phyloP scores from a whole-genome alignment of 2,113 vertebrate genomes.

The Setophaga coronata region DNA sequence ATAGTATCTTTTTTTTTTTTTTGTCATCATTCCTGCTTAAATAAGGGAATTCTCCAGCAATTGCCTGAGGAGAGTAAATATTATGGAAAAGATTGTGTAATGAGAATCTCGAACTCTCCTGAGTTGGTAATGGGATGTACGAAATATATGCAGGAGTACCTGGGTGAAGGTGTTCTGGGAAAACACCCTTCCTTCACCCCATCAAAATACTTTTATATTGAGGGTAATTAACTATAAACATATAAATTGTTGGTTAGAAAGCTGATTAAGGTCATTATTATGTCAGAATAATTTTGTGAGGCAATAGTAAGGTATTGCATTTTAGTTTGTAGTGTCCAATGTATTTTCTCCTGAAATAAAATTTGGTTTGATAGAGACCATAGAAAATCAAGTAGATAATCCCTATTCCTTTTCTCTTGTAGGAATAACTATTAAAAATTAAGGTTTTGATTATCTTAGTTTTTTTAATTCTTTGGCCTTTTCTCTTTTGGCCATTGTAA shows the following conservation, averaged over 20 bases:
- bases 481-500: not conserved
- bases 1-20: not conserved
- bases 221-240: not conserved
- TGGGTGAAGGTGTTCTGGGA: not conserved
- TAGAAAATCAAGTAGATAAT: not conserved
- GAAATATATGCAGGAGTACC: not conserved
- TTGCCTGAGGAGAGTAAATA: not conserved
- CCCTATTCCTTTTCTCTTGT: not conserved
- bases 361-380: not conserved
- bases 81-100: not conserved
- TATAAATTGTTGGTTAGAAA: not conserved
- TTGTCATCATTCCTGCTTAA: not conserved
- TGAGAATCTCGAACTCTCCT: not conserved
- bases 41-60: not conserved
- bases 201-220: not conserved
- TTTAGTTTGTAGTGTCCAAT: not conserved
- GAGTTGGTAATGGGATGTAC: not conserved
- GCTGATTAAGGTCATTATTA: not conserved
- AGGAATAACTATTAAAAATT: not conserved
- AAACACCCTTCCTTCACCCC: not conserved
- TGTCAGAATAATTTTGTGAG: not conserved
- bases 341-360: not conserved
- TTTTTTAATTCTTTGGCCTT: not conserved
- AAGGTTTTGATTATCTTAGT: not conserved
- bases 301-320: not conserved